Evolutionary conservation across 2,888 invertebrate genomes (phyloP).

Genomic region (Dione juno): DNA sequence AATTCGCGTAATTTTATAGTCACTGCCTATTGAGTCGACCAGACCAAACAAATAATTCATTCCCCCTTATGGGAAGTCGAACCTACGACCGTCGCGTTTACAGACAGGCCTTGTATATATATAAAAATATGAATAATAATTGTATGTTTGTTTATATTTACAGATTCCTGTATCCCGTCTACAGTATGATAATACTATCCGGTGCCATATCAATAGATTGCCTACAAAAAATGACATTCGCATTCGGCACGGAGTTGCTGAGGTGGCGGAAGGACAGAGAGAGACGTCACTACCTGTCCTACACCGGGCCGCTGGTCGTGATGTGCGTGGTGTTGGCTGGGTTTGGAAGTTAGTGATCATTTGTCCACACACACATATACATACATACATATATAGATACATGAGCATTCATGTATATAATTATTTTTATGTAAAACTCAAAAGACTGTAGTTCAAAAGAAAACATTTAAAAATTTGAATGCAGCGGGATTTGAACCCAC

Average conservation of each 20-base stretch:
- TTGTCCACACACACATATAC: neutral
- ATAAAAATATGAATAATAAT: neutral
- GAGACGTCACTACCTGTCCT: slow-evolving; percentile 88
- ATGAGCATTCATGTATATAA: no score
- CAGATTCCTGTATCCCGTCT: slow-evolving; percentile 96
- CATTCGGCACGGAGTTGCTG: slow-evolving; percentile 62
- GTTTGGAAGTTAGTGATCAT: slow-evolving; percentile 69
- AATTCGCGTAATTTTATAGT: no score
- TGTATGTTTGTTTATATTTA: slow-evolving; percentile 36
- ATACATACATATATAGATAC: no score
- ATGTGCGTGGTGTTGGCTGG: slow-evolving; percentile 84
- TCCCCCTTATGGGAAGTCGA: no score
- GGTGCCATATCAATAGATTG: slow-evolving; percentile 91
- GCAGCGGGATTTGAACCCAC: no score
- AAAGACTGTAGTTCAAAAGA: no score
- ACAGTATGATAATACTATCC: slow-evolving; percentile 93
- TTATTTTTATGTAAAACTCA: no score
- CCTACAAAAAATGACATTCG: slow-evolving; percentile 87
- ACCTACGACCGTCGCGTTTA: no score
- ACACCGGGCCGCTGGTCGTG: slow-evolving; percentile 88
- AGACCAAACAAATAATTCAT: no score
- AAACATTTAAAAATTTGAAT: no score
- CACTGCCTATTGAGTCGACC: no score
- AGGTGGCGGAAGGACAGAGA: slow-evolving; percentile 65
- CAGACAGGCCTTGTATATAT: neutral